Base-by-base conservation (phyloP, 2,797 vertebrate genomes). In the Enteromius paludinosus region DNA sequence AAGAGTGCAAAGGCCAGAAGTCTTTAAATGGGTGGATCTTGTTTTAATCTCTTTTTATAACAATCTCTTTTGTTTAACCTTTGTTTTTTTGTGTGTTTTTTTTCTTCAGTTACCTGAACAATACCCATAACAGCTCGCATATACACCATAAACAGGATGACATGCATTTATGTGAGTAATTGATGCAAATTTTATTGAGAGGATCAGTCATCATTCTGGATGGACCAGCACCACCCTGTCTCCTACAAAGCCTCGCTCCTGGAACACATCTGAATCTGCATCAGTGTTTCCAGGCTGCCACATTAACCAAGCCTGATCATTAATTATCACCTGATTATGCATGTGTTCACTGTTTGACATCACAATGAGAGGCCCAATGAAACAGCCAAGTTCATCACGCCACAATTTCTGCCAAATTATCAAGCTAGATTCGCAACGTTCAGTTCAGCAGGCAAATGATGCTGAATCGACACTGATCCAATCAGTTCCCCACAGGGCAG, bases 381-480 rank as follows among this genome's bases (percentile, higher is more conserved):
- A 66, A 66, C 45, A 43, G 47, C 61, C 41, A 56, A 66, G 23
- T 74, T 74, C 47, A 82, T 65, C 71, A 74, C 30, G n/a, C 69
- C 30, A 35, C 79, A 49, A 52, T 81, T 81, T 73, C 43, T 65
- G 56, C n/a, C 79, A 73, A 81, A 81, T 81, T 81, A 65, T 65
- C 45, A 52, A 49, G 15, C 23, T 65, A 59, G 79, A 74, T 74
- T 74, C 61, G 54, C 35, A 73, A 18, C 0, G 23, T 81, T 81
- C 30, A 65, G 15, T 74, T 81, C 33, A 74, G 17, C 45, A 66
- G 45, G 70, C 59, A 65, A 65, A 81, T 62, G 17, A 73, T 73
- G 70, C 61, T 28, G 43, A 81, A 81, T 81, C 61, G n/a, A 81
- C 79, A 81, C 59, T 66, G 79, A 65, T 74, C 79, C 61, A 81